These are phyloP conservation scores for Schizopygopsis malacanthus DNA, from an alignment of 2,797 vertebrate genomes.

Conservation along the genomic window DNA sequence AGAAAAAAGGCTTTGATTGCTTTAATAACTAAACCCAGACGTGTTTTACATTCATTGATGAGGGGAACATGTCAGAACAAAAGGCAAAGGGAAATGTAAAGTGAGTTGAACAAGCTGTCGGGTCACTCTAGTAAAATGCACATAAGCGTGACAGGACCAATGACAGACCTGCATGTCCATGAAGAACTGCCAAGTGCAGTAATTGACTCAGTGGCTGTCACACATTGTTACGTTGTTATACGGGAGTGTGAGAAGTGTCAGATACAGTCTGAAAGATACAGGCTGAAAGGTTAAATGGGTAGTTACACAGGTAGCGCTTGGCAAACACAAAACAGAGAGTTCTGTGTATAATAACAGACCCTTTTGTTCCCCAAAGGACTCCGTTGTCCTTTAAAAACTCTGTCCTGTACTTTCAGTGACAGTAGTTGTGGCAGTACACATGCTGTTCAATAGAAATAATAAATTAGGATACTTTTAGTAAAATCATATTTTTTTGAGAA, in stretches of 20 bases:
- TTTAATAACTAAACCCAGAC: constrained; percentile 60
- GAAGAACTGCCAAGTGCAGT: constrained; percentile 60
- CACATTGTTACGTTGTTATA: constrained; percentile 54
- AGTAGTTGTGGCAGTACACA: background rate
- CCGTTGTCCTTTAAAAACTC: constrained; percentile 53
- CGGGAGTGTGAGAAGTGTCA: constrained; percentile 59
- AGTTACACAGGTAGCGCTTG: constrained; percentile 52
- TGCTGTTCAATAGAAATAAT: background rate
- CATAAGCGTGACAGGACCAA: constrained; percentile 56
- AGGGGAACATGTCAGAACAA: background rate
- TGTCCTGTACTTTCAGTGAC: constrained; percentile 4
- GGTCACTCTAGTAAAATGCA: constrained; percentile 54
- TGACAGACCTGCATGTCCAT: constrained; percentile 55
- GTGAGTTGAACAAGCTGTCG: constrained; percentile 53
- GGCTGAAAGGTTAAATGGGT: constrained; percentile 63
- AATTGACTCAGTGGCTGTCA: constrained; percentile 63
- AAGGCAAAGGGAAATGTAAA: constrained; percentile 28
- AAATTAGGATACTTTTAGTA: background rate
- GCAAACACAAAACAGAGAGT: constrained; percentile 67
- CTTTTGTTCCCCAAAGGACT: constrained; percentile 23
- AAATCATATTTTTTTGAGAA: background rate
- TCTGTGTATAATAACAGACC: constrained; percentile 51
- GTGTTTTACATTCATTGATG: constrained; percentile 45
- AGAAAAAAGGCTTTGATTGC: constrained; percentile 74
- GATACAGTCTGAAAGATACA: constrained; percentile 41